Conservation (phyloP, 2,888 invertebrate genomes). For the Chaetogeoica ovagalla region DNA sequence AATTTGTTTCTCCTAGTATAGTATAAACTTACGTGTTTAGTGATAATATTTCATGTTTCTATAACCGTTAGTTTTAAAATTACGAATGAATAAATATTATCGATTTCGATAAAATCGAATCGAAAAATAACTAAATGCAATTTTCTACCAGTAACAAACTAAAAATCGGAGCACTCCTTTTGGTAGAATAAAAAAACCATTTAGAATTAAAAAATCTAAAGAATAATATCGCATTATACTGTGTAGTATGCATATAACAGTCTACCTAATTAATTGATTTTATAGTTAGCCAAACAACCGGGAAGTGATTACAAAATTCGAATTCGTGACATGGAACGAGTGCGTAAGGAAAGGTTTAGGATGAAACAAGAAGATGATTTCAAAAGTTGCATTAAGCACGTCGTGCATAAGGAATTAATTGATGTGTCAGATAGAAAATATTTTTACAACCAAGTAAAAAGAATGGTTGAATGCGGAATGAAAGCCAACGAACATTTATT, state of each 20-base stretch:
- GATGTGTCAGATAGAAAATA: constrained; percentile 21
- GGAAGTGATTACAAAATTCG: constrained; percentile 24
- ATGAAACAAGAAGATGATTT: neutral
- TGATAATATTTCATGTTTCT: no score
- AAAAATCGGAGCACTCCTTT: no score
- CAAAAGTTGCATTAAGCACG: neutral
- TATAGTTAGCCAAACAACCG: constrained; percentile 30
- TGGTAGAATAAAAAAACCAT: no score
- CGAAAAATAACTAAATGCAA: no score
- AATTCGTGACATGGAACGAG: constrained; percentile 21
- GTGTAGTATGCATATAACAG: neutral
- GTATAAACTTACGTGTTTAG: no score
- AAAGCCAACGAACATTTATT: constrained; percentile 43
- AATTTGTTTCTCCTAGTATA: no score
- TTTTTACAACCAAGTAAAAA: constrained; percentile 28
- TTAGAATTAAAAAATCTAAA: neutral
- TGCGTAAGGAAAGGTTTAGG: neutral
- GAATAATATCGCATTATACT: neutral
- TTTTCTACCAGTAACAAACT: no score
- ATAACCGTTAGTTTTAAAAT: no score
- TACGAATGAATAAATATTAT: no score
- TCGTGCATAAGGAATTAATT: constrained; percentile 21
- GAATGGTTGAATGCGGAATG: constrained; percentile 44
- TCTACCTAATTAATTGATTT: neutral
- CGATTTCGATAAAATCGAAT: no score